phyloP scores from a whole-genome alignment of 2,888 invertebrate species.

The Drosophila anomalata region DNA sequence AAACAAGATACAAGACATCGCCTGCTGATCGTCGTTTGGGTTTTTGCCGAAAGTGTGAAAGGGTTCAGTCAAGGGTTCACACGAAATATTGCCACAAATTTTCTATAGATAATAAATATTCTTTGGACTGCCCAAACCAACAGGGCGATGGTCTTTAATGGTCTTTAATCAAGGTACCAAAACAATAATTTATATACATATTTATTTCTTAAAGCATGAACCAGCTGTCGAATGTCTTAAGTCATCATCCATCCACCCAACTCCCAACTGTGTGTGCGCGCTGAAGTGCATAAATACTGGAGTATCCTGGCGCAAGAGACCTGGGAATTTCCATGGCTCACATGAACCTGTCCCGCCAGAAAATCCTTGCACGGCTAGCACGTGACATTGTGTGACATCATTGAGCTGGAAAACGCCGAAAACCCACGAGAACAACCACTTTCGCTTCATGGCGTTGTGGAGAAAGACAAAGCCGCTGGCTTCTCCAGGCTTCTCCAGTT shows the following conservation, averaged over 20 bases:
- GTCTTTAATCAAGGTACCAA: background rate
- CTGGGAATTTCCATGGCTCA: conserved; percentile 26
- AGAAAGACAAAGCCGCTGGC: conserved; percentile 66
- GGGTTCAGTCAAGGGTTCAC: conserved; percentile 69
- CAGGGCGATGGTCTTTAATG: background rate
- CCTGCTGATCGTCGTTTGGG: conserved; percentile 28
- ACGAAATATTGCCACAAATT: conserved; percentile 55
- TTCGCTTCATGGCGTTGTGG: conserved; percentile 65
- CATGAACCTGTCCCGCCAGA: conserved; percentile 45
- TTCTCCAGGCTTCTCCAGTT: conserved; percentile 45
- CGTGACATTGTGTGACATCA: conserved; percentile 78
- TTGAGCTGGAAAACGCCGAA: conserved; percentile 75
- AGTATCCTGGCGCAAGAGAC: conserved; percentile 51
- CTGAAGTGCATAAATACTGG: conserved; percentile 72
- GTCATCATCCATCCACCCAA: conserved; percentile 4
- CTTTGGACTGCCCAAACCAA: background rate
- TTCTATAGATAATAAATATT: background rate
- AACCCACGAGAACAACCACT: conserved; percentile 62
- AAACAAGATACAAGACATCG: conserved; percentile 38
- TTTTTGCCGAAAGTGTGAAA: conserved; percentile 68
- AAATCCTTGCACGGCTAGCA: conserved; percentile 57
- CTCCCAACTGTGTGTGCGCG: conserved; percentile 53
- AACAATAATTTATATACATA: background rate
- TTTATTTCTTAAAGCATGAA: conserved; percentile 21
- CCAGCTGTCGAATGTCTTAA: conserved; percentile 25